Percentiles rank a stretch among this genome's conserved stretches.
These are phyloP conservation scores for Blastomussa wellsi DNA, from an alignment of 92 coral and sea anemone species.

Conservation along the genomic window DNA sequence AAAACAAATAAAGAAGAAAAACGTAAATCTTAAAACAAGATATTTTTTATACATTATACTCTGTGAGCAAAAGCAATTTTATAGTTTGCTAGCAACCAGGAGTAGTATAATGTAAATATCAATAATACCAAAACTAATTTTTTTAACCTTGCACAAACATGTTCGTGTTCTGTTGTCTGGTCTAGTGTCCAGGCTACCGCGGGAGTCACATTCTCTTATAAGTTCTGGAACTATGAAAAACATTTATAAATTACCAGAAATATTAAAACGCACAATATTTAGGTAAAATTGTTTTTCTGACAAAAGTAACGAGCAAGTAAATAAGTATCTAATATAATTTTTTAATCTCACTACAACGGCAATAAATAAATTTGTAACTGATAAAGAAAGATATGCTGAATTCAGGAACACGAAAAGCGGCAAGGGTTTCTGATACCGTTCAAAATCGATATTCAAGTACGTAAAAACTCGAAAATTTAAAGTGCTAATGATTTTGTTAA, in stretches of 20 bases:
- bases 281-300: neutral
- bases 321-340: no score
- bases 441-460: no score
- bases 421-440: no score
- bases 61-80: neutral
- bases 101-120: neutral
- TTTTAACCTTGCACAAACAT: slow-evolving; percentile 80
- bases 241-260: neutral
- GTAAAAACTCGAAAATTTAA: no score
- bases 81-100: neutral
- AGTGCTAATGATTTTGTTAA: no score
- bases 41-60: neutral
- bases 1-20: neutral
- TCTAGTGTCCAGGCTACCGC: slow-evolving; percentile 61
- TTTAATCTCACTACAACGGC: no score
- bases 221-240: slow-evolving; percentile 42
- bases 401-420: no score
- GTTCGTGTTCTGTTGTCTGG: slow-evolving; percentile 63
- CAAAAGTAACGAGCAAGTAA: no score
- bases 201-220: slow-evolving; percentile 57
- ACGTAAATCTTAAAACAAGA: neutral
- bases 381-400: no score
- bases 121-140: neutral
- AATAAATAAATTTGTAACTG: no score
- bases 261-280: neutral